Evolutionary conservation across 2,113 vertebrate species (phyloP).

Genomic region (Neomonachus schauinslandi): DNA sequence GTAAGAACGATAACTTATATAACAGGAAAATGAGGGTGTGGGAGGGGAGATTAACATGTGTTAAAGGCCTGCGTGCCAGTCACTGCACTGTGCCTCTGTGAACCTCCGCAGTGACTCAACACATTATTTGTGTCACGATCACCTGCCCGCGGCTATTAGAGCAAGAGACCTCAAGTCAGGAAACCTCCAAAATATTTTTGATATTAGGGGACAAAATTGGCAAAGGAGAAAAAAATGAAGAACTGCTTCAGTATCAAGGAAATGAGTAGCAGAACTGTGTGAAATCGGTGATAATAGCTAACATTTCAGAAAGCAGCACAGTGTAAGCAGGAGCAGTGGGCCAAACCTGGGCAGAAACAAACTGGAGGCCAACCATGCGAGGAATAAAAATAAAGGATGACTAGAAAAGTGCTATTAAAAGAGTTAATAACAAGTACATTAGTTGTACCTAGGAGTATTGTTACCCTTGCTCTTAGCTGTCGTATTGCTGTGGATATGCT

Average conservation of each 20-base stretch:
- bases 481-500: not conserved
- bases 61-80: slow-evolving; percentile 33
- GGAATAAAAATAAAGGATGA: not conserved
- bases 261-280: slow-evolving; percentile 6
- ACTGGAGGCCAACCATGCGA: not conserved
- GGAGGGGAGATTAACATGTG: slow-evolving; percentile 39
- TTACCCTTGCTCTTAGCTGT: not conserved
- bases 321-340: not conserved
- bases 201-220: slow-evolving; percentile 3
- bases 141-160: not conserved
- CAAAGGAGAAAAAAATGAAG: not conserved
- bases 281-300: slow-evolving; percentile 39
- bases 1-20: slow-evolving; percentile 42
- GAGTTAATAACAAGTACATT: not conserved
- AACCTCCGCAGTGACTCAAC: slow-evolving; percentile 32
- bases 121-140: not conserved
- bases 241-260: not conserved
- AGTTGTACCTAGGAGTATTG: not conserved
- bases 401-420: not conserved
- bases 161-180: not conserved
- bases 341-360: not conserved
- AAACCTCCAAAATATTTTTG: not conserved
- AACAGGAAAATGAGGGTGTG: not conserved
- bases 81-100: not conserved
- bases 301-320: not conserved